phyloP scores from a whole-genome alignment of 2,797 vertebrate species.

The Capromys pilorides region DNA sequence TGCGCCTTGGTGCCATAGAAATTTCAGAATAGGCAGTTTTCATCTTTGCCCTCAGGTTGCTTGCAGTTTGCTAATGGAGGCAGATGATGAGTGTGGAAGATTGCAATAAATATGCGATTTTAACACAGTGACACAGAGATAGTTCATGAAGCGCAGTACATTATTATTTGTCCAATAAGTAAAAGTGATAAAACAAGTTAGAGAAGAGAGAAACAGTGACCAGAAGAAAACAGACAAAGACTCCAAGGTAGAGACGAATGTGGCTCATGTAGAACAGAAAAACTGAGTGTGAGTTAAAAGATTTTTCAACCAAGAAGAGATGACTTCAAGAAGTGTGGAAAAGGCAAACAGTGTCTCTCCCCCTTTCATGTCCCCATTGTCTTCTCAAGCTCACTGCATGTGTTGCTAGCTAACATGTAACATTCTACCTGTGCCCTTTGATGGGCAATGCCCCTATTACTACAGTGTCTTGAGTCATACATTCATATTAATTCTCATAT shows the following conservation, averaged over 20 bases:
- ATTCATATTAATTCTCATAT: not conserved
- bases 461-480: not conserved
- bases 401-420: not conserved
- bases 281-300: not conserved
- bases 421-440: not conserved
- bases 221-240: not conserved
- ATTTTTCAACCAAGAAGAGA: not conserved
- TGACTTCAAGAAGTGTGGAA: not conserved
- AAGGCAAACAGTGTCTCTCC: not conserved
- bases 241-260: not conserved
- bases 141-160: not conserved
- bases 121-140: not conserved
- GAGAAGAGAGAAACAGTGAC: not conserved
- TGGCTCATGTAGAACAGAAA: not conserved
- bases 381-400: not conserved
- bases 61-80: slow-evolving; percentile 34
- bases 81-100: not conserved
- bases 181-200: not conserved
- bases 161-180: not conserved
- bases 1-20: not conserved
- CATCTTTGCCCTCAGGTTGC: slow-evolving; percentile 24
- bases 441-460: not conserved
- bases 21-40: not conserved
- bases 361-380: not conserved
- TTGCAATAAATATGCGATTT: not conserved